Evolutionary conservation across 2,888 invertebrate genomes (phyloP).

Genomic region (Dyspetes luteomarginatus): DNA sequence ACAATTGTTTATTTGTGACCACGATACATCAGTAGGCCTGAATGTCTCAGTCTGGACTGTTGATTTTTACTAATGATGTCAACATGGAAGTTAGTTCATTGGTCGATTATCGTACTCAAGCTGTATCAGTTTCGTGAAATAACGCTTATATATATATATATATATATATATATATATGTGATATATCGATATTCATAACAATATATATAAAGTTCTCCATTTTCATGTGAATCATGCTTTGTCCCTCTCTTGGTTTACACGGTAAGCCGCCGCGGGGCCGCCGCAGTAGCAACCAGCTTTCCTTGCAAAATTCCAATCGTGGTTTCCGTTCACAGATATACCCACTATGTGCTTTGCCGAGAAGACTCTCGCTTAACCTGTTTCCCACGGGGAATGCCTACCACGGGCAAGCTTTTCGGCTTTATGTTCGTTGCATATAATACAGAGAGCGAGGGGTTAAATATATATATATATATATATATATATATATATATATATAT

Average conservation of each 20-base stretch:
- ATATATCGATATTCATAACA: too few relatives aligned
- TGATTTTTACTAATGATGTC: too few relatives aligned
- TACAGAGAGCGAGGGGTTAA: not conserved
- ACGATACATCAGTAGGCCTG: too few relatives aligned
- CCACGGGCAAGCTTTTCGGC: conserved; percentile 23
- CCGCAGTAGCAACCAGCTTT: conserved; percentile 9
- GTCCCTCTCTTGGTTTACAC: conserved; percentile 20
- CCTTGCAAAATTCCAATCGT: conserved; percentile 55
- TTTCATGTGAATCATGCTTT: conserved; percentile 29
- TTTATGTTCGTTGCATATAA: conserved; percentile 7
- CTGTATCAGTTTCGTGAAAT: too few relatives aligned
- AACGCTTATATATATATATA: too few relatives aligned
- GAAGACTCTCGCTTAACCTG: conserved; percentile 3
- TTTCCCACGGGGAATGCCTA: conserved; percentile 42
- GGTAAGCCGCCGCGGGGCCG: conserved; percentile 18
- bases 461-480: not conserved
- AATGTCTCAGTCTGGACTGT: too few relatives aligned
- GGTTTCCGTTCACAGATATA: conserved; percentile 37
- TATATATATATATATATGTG: conserved; percentile 10
- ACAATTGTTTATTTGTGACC: too few relatives aligned
- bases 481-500: not conserved
- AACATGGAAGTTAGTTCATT: too few relatives aligned
- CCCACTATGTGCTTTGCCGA: conserved; percentile 7
- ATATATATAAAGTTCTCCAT: not conserved
- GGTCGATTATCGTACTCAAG: too few relatives aligned